A percentile compares a stretch with the other conserved stretches of the same genome.
phyloP scores from a whole-genome alignment of 1,140 invertebrate genomes.

The Zaprionus taronus region DNA sequence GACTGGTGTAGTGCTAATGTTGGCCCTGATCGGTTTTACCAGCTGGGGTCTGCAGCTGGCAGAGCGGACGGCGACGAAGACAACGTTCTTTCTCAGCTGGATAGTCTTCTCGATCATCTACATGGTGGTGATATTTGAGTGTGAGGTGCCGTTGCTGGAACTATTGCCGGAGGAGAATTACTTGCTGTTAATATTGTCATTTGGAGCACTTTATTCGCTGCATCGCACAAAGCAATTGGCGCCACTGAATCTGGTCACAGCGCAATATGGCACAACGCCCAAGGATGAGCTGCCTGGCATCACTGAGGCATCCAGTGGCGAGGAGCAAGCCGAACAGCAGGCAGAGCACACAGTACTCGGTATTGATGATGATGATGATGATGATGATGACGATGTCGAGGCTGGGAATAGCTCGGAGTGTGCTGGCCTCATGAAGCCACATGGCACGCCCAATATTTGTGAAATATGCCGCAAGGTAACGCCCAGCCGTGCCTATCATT shows the following conservation, averaged over 20 bases:
- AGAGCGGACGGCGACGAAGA: conserved; percentile 64
- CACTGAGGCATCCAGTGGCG: conserved; percentile 68
- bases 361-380: conserved; percentile 59
- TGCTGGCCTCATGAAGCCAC: conserved; percentile 44
- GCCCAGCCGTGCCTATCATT: conserved; percentile 70
- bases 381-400: conserved; percentile 45
- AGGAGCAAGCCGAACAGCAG: conserved; percentile 73
- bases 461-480: conserved; percentile 72
- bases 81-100: conserved; percentile 85
- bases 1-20: conserved; percentile 81
- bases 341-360: conserved; percentile 60
- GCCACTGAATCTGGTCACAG: conserved; percentile 61
- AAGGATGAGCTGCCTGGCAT: conserved; percentile 74
- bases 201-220: conserved; percentile 65
- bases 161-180: conserved; percentile 85
- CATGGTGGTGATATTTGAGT: conserved; percentile 83
- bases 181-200: conserved; percentile 76
- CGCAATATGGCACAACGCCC: conserved; percentile 59
- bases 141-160: conserved; percentile 82
- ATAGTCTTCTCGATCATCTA: conserved; percentile 80
- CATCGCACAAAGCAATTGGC: conserved; percentile 66
- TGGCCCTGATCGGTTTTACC: conserved; percentile 76
- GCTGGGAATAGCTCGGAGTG: conserved; percentile 39
- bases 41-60: conserved; percentile 75
- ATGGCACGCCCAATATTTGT: conserved; percentile 72